Conservation (phyloP, 2,797 vertebrate genomes). For the Periparus ater region DNA sequence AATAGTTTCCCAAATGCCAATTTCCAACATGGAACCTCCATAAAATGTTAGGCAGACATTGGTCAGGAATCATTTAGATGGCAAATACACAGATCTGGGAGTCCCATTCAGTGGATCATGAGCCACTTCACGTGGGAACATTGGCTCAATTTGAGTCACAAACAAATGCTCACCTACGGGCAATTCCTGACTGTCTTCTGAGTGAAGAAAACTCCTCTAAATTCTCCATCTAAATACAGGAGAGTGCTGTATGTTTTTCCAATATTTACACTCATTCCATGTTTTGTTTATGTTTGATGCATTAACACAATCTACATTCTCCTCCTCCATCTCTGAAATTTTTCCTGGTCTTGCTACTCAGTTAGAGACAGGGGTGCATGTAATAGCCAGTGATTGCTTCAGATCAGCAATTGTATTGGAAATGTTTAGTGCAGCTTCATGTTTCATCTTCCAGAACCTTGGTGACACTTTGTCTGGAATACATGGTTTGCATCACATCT, state of each 20-base stretch:
- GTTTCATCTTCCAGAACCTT: conserved; percentile 12
- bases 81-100: neutral
- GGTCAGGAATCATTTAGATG: neutral
- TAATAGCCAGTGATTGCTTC: neutral
- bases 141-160: neutral
- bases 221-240: neutral
- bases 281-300: neutral
- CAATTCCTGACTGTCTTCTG: neutral
- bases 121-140: neutral
- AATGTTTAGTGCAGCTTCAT: neutral
- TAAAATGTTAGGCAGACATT: neutral
- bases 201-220: neutral
- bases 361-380: neutral
- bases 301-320: neutral
- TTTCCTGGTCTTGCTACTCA: neutral
- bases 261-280: neutral
- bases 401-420: neutral
- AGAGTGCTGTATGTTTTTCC: neutral
- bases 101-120: neutral
- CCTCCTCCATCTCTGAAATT: neutral
- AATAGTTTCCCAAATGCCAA: neutral
- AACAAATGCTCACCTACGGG: neutral
- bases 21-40: neutral
- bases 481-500: neutral
- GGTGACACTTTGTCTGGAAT: neutral